Base-by-base conservation (phyloP, 2,888 invertebrate species). In the Cryptocheilus praepositus region DNA sequence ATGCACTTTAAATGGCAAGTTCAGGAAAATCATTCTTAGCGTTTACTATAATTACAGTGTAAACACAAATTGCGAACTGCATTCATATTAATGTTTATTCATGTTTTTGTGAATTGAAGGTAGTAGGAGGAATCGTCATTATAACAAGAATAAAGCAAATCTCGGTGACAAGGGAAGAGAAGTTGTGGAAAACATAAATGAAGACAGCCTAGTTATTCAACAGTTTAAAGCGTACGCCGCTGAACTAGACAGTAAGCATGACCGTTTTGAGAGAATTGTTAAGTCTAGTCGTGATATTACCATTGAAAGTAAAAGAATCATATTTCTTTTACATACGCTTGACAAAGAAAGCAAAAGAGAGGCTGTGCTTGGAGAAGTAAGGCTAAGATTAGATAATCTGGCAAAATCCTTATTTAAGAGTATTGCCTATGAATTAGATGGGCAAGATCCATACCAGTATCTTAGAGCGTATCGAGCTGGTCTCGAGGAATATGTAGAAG, bases 291-390 rank as follows among this genome's bases (percentile, higher is more conserved):
- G 96, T 25, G 97, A 96, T 84, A 92, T 96, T 19, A 96, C 96
- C 0, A 96, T 96, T 76, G 96, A 97, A 84, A 96, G 96, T 88
- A 98, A 98, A 86, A 90, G 96, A 68, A 94, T 95, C 4, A 98
- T 97, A 77, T 97, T 96, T 86, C 89, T 95, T 13, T 89, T 98
- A 19, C 97, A 97, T 86, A 94, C 95, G 43, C 90, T 93, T 59
- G 92, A 92, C 63, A 90, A 79, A 28, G 92, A 93, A 62, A 90
- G 90, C 22, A 92, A 93, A 76, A 89, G 89, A 59, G 89, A 90
- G 0, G 82, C 87, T 3, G 89, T 93, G 11, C 84, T 94, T 11
- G 81, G 88, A 1, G 93, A 94, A 82, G 95, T 95, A 0, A 91
- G 92, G 71, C 89, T 90, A 19, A 92, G 96, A 45, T 86, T 97